phyloP scores from a whole-genome alignment of 2,888 invertebrate species.

The Cephus rjabovi region DNA sequence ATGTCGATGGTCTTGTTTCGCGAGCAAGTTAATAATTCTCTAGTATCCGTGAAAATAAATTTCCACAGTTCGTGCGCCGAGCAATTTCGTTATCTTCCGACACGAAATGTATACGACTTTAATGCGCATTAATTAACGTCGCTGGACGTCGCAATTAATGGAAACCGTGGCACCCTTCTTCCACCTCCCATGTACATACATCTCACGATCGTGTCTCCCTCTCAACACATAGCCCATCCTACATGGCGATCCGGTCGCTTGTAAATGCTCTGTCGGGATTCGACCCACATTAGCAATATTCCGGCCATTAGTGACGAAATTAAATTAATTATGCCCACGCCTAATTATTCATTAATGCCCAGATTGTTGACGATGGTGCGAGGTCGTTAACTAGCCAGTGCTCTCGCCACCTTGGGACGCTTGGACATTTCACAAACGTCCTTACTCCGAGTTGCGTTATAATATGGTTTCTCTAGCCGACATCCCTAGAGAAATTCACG shows the following conservation, averaged over 20 bases:
- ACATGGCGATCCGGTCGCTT: neutral
- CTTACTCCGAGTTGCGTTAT: neutral
- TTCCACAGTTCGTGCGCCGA: neutral
- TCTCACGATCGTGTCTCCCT: neutral
- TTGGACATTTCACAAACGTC: neutral
- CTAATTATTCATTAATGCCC: conserved; percentile 17
- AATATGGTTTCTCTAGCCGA: neutral
- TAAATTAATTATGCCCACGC: conserved; percentile 19
- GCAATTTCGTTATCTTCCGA: conserved; percentile 1
- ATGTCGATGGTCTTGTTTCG: neutral
- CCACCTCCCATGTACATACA: neutral
- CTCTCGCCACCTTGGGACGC: neutral
- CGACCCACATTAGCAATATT: conserved; percentile 19
- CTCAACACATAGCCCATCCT: neutral
- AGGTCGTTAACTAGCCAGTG: neutral
- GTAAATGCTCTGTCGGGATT: conserved; percentile 20
- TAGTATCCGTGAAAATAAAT: neutral
- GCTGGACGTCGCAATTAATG: conserved; percentile 3
- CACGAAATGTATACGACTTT: conserved; percentile 1
- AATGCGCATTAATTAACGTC: conserved; percentile 1
- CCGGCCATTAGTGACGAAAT: conserved; percentile 15
- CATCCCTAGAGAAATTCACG: neutral
- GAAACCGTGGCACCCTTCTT: neutral
- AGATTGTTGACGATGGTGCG: conserved; percentile 15
- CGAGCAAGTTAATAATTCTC: neutral